These are phyloP conservation scores for Dicaeum eximium DNA, from an alignment of 2,113 vertebrate genomes.

Conservation along the genomic window DNA sequence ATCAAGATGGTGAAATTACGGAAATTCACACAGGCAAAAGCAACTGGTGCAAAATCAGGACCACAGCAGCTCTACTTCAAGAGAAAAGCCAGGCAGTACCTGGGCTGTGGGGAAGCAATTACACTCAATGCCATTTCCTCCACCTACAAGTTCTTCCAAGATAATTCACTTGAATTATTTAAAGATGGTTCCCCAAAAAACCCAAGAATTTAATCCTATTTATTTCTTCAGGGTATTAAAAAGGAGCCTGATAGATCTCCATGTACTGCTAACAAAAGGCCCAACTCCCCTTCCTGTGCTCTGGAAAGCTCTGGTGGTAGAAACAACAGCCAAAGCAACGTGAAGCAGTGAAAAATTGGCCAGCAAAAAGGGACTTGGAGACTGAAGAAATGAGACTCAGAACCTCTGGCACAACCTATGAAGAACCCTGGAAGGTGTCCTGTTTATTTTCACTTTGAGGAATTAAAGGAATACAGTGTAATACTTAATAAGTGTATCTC, in stretches of 20 bases:
- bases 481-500: not conserved
- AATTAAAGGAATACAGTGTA: not conserved
- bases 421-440: not conserved
- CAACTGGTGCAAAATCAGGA: not conserved
- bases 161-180: not conserved
- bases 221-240: not conserved
- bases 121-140: not conserved
- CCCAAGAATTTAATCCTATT: not conserved
- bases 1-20: not conserved
- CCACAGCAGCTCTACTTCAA: not conserved
- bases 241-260: not conserved
- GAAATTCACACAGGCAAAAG: not conserved
- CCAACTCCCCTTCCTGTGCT: not conserved
- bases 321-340: not conserved
- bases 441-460: not conserved
- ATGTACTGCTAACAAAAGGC: not conserved
- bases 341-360: not conserved
- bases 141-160: not conserved
- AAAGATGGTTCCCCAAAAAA: not conserved
- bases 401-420: not conserved
- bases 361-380: not conserved
- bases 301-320: not conserved
- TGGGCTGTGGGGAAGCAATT: not conserved
- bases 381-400: not conserved
- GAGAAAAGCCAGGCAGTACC: not conserved